Evolutionary conservation across 2,888 invertebrate genomes (phyloP), one percentile per base, ranked within the genome.

Genomic region (Lasioglossum zephyrum): DNA sequence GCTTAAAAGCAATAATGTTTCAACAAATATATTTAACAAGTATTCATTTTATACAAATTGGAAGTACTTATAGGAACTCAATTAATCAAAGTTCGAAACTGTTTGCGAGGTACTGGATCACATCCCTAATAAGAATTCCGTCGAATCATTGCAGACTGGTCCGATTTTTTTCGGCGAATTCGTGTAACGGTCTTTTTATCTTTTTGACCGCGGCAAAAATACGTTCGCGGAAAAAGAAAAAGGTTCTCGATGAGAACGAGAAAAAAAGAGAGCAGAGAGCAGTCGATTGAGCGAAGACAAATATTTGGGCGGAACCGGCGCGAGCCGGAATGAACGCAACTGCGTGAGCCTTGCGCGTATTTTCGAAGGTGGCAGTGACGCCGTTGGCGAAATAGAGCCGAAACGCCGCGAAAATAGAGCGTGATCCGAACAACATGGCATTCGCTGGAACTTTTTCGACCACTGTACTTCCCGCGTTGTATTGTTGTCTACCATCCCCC

Each of bases 231-330:
- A 77, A 82, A 79, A 66, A 26, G 49, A 77, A 26, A 57, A 31
- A n/a, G 72, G 18, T 18, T 69, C 39, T 41, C 53, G 36, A 6
- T 9, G 16, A 75, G 72, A 26, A 8, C 31, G 63, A 36, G 69
- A 18, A 22, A 57, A 22, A 57, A 70, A n/a, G 53, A 80, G 72
- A 41, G 16, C 39, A 63, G 31, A 63, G 31, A 44, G 57, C 57
- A 18, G 66, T 60, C 63, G 80, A 75, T 81, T 80, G 73, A 63
- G 72, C 63, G n/a, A 81, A 77, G 85, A 53, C 83, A 89, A 89
- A 89, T 89, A 89, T 89, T 89, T 89, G 87, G 49, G 80, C 79
- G 77, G 36, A 84, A 78, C 73, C 78, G 76, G 44, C 49, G 79
- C 78, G 84, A 70, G 73, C 53, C 66, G 31, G 70, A 70, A 26